Evolutionary conservation across 2,113 vertebrate genomes (phyloP), one percentile per base, ranked within the genome.

Genomic region (Neodon shergylaensis): DNA sequence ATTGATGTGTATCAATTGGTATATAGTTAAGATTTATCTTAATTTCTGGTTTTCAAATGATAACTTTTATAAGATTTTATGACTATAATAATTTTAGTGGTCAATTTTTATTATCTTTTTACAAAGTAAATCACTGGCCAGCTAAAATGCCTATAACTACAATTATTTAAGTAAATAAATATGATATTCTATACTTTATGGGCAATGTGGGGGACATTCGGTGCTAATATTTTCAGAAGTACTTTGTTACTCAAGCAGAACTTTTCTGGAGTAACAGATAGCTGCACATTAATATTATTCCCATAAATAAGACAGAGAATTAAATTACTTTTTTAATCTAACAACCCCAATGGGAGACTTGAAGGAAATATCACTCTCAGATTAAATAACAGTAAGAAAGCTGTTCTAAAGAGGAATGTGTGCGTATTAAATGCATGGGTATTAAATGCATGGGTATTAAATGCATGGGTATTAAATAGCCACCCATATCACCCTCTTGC

Each of bases 191-290:
- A 61, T 7, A 76, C 95, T 90, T 49, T 68, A 31, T 47, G 11
- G 26, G 85, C 3, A 14, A 10, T 42, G 70, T 82, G 19, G 33
- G 21, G 17, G 33, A 87, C 0, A 65, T 90, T 77, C 26, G n/a
- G 8, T 44, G n/a, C 49, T 90, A 58, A 52, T 86, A 81, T 86
- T 97, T 97, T 90, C 77, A 90, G 70, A 76, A 39, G 13, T 63
- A 70, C 39, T 81, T 90, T 92, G 85, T 47, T 58, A 91, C 85
- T 85, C 61, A n/a, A 96, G 31, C 42, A 72, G 33, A n/a, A 21
- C 61, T 95, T 89, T 96, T 95, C 94, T 91, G 72, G 92, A 86
- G 68, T 96, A 84, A 88, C 79, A 96, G 85, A 97, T 76, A 96
- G 84, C 47, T 82, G 13, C 65, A 14, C 49, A 86, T 58, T 93